Evolutionary conservation across 2,888 invertebrate genomes (phyloP).

Genomic region (Loripinus fragilis): DNA sequence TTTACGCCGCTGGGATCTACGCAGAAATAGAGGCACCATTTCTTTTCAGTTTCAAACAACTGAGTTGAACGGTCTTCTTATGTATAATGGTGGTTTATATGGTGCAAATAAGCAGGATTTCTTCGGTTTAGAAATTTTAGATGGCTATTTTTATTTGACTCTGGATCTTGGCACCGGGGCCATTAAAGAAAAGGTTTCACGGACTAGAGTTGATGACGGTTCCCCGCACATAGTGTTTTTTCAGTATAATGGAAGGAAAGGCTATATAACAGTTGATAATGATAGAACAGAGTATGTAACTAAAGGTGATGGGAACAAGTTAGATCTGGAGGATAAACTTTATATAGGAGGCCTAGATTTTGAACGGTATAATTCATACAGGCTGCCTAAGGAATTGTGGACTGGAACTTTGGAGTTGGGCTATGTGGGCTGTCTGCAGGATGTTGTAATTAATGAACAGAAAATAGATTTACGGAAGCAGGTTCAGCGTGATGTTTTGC

Average conservation of each 20-base stretch:
- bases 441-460: conserved; percentile 93
- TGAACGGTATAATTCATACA: conserved; percentile 86
- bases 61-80: conserved; percentile 96
- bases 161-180: conserved; percentile 96
- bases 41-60: conserved; percentile 97
- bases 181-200: conserved; percentile 88
- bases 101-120: conserved; percentile 87
- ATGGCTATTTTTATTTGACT: conserved; percentile 96
- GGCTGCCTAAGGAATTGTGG: conserved; percentile 94
- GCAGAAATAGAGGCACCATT: conserved; percentile 93
- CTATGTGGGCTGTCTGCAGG: conserved; percentile 96
- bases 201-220: conserved; percentile 92
- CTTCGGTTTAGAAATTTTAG: conserved; percentile 96
- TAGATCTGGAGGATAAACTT: conserved; percentile 94
- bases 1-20: conserved; percentile 93
- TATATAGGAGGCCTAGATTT: conserved; percentile 91
- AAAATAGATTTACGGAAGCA: conserved; percentile 95
- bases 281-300: conserved; percentile 84
- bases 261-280: conserved; percentile 93
- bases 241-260: conserved; percentile 90
- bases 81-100: conserved; percentile 91
- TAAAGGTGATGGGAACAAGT: conserved; percentile 92
- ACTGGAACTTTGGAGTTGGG: conserved; percentile 94
- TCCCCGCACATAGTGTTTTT: conserved; percentile 96
- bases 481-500: conserved; percentile 94